Base-by-base conservation (phyloP, 2,888 invertebrate species). In the Lymantria dispar region DNA sequence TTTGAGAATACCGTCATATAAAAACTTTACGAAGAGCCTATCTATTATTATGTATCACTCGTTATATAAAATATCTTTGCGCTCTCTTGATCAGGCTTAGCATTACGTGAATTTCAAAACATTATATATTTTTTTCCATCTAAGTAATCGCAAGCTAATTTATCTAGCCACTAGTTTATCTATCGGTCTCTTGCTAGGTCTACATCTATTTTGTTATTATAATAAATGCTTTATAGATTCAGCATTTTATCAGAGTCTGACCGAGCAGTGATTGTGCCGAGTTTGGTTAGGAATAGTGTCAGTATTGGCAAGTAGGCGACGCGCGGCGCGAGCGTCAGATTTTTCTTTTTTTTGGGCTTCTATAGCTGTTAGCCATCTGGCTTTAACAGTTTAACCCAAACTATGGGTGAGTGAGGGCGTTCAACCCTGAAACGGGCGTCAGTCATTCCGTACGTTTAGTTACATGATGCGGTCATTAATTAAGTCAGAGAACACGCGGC, bases 51-150 rank as follows among this genome's bases (percentile, higher is more conserved):
- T 74, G 72, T 84, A 81, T 83, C 78, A 83, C 85, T 87, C 80
- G 84, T 87, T 88, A 90, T 89, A 90, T 85, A 90, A 90, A 90
- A 90, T 88, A 90, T 85, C 72, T 84, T 83, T 75, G 74, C 75
- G 78, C 74, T 87, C 81, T 86, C 80, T 83, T 76, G 73, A 5
- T 14, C 12, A 81, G 83, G 83, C 78, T 81, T 81, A 83, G 74
- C 22, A 22, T 22, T 22, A 22, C 22, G 2, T 22, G 22, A 22
- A 22, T 77, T 80, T 80, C 66, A 74, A 80, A 67, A 77, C 75
- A 80, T 78, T 22, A 22, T 22, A 22, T 22, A n/a, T n/a, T n/a
- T n/a, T n/a, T n/a, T 61, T 68, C 71, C 58, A 61, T 62, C 60
- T 68, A 63, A 60, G 70, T 74, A 72, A 73, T 68, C 71, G 56